Conservation (phyloP, 2,113 vertebrate species). For the Scophthalmus maximus region DNA sequence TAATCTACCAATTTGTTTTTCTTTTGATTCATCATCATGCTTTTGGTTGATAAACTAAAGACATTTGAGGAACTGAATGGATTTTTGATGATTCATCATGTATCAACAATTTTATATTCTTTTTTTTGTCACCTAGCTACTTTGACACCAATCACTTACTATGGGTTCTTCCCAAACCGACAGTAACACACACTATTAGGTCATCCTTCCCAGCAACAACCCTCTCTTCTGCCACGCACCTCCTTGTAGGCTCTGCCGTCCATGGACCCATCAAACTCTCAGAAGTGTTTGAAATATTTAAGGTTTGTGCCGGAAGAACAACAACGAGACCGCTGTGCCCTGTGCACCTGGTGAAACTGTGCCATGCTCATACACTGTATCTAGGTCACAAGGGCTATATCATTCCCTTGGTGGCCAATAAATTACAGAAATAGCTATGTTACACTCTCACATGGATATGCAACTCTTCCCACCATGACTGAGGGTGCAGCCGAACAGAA, state of each 20-base stretch:
- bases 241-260: slow-evolving; percentile 39
- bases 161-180: neutral
- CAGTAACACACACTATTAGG: neutral
- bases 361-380: slow-evolving; percentile 50
- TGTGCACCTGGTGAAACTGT: slow-evolving; percentile 70
- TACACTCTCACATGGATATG: slow-evolving; percentile 29
- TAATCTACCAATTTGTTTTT: neutral
- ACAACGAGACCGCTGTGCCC: slow-evolving; percentile 60
- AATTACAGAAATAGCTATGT: slow-evolving; percentile 38
- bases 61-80: no score
- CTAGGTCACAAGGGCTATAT: slow-evolving; percentile 44
- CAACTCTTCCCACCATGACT: slow-evolving; percentile 31
- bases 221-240: slow-evolving; percentile 27
- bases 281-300: slow-evolving; percentile 80
- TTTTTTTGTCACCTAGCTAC: no score
- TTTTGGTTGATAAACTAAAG: no score
- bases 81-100: no score
- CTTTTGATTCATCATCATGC: no score
- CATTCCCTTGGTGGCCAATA: slow-evolving; percentile 40
- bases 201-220: slow-evolving; percentile 39
- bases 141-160: neutral
- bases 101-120: no score
- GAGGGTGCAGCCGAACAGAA: slow-evolving; percentile 24
- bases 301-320: slow-evolving; percentile 61
- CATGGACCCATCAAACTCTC: slow-evolving; percentile 74